These are phyloP conservation scores for Limnothrissa miodon DNA, from an alignment of 2,113 vertebrate genomes.

Conservation along the genomic window DNA sequence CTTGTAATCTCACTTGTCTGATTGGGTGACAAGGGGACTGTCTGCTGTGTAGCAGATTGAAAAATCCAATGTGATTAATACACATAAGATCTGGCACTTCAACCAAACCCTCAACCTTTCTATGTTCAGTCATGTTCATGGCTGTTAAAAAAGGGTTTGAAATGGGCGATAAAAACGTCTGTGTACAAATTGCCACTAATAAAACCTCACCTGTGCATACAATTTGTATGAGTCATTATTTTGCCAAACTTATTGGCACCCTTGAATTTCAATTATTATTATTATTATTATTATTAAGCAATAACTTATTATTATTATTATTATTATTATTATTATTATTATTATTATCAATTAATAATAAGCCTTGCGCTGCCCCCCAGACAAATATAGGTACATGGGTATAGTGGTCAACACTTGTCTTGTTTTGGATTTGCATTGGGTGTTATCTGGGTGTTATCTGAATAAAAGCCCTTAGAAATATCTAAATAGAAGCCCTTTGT, in stretches of 20 bases:
- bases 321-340: no score
- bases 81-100: neutral
- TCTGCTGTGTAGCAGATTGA: neutral
- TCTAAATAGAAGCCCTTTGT: no score
- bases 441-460: neutral
- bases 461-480: no score
- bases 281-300: neutral
- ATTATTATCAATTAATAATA: no score
- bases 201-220: neutral
- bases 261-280: neutral
- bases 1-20: neutral
- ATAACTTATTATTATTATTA: no score
- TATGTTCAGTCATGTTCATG: neutral
- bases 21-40: neutral
- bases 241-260: neutral
- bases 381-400: no score
- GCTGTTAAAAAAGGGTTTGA: neutral
- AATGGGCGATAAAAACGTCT: neutral
- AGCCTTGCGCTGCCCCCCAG: no score
- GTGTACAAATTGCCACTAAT: neutral
- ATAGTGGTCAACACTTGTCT: no score
- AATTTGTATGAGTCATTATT: conserved; percentile 3
- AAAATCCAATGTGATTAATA: neutral
- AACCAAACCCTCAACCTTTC: neutral
- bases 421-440: neutral